Evolutionary conservation across 2,888 invertebrate genomes (phyloP), one percentile per base, ranked within the genome.

Genomic region (Ametastegia equiseti): DNA sequence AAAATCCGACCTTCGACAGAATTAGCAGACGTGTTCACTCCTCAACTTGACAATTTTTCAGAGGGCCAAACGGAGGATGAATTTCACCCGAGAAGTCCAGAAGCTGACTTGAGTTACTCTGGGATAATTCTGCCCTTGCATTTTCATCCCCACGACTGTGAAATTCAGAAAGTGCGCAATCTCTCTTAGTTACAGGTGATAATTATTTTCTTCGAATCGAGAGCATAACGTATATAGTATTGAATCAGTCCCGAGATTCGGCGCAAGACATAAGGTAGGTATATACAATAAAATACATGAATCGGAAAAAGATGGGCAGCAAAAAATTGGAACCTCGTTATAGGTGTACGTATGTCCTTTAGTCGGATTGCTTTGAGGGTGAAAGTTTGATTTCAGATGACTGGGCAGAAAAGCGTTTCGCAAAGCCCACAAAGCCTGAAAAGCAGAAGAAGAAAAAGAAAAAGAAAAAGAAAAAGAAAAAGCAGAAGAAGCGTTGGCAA

Each of bases 301-400:
- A 19, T 13, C 11, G 3, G 9, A 36, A 6, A 2, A 36, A 65
- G 4, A 65, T 65, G 63, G n/a, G 30, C 7, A 65, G 33, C n/a
- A 65, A 65, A 63, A 65, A 65, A 63, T 63, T 30, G 15, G 63
- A 36, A 36, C 36, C 36, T 65, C 63, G 33, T 65, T 65, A 65
- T 54, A 54, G 2, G 54, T 11, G 54, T 11, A 23, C 23, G 54
- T 11, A 23, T 54, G 54, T 54, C 23, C 54, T 54, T 65, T 36
- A 33, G 63, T 65, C 15, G 63, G 63, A 65, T 65, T 65, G 63
- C 63, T 65, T 65, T 65, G 63, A 65, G 63, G 63, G 30, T 9
- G 13, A 65, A 36, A 33, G 36, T 65, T 65, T 36, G 36, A 65
- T 36, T 65, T 19, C 63, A 65, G 63, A 65, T 36, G 33, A 65